Base-by-base conservation (phyloP, 1,140 invertebrate species). In the Drosophila santomea region DNA sequence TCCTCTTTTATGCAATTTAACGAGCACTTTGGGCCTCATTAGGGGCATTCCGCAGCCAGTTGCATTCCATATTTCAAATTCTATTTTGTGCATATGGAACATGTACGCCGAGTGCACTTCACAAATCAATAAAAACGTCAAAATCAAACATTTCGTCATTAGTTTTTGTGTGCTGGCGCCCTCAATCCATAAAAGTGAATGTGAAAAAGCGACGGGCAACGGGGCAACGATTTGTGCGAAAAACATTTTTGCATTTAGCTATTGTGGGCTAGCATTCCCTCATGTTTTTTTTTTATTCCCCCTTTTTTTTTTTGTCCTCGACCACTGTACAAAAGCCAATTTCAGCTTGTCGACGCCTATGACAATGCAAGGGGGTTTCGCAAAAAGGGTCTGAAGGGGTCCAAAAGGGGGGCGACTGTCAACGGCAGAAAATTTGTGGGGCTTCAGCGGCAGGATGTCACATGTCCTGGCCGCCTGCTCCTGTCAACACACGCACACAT, bases 81-180 rank as follows among this genome's bases (percentile, higher is more conserved):
- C 17, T n/a, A 44, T 39, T 11, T 32, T 51, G 45, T 66, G 38
- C 45, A 32, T 52, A 12, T 20, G 28, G 60, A 44, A 50, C 51
- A 58, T 71, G 64, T 8, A 43, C 39, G 36, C 38, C 36, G 28
- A 48, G 28, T 56, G 58, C 72, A 63, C 78, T 74, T 78, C 64
- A 73, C 59, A 82, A 86, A 86, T 86, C 79, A 88, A 86, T 86
- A 86, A 86, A 86, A 79, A 79, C 45, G 75, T 88, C 82, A 88
- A 57, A 73, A 63, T 57, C 79, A 82, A 88, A 78, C 83, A 74
- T 64, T 80, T 69, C 63, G 63, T 85, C 80, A 83, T 84, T 84
- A 82, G 75, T 61, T 79, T 83, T 81, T 67, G 57, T 76, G 60
- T 68, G 74, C 8, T 47, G 17, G 38, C 47, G 35, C 63, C 43